These are phyloP conservation scores for Australoheros scitulus DNA, from an alignment of 2,113 vertebrate species.

Conservation along the genomic window DNA sequence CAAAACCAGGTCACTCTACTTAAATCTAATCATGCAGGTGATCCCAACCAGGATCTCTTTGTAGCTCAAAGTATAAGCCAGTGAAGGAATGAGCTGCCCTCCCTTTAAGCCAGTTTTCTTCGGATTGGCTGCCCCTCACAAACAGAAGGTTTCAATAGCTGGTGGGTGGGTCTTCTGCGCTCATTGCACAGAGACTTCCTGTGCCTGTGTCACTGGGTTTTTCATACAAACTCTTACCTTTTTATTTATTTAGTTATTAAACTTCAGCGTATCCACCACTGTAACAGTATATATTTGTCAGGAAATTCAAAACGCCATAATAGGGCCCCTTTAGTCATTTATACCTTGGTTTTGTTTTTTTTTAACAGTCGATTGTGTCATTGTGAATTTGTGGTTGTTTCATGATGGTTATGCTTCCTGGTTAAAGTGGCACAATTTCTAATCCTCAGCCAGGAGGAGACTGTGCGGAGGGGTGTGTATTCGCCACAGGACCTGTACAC, in stretches of 20 bases:
- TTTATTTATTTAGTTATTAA: too few relatives aligned
- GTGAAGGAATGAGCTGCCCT: not conserved
- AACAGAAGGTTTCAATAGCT: not conserved
- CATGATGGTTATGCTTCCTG: not conserved
- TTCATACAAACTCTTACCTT: not conserved
- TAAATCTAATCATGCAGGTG: not conserved
- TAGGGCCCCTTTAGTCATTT: not conserved
- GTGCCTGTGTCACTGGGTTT: accelerated
- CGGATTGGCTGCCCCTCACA: not conserved
- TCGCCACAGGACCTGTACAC: slow-evolving; percentile 86
- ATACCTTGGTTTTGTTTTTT: not conserved
- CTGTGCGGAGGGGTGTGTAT: slow-evolving; percentile 79
- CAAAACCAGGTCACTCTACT: slow-evolving; percentile 67
- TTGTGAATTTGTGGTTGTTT: not conserved
- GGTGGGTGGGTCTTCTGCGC: not conserved
- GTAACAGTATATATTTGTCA: not conserved
- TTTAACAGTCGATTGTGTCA: not conserved
- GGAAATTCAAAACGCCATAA: not conserved
- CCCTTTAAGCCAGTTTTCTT: not conserved
- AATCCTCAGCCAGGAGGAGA: slow-evolving; percentile 74
- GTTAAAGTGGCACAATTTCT: not conserved
- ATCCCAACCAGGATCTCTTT: not conserved
- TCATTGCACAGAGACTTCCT: not conserved
- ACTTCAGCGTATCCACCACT: not conserved
- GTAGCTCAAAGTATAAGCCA: not conserved